phyloP scores from a whole-genome alignment of 1,140 invertebrate genomes.

The Agrilus planipennis region DNA sequence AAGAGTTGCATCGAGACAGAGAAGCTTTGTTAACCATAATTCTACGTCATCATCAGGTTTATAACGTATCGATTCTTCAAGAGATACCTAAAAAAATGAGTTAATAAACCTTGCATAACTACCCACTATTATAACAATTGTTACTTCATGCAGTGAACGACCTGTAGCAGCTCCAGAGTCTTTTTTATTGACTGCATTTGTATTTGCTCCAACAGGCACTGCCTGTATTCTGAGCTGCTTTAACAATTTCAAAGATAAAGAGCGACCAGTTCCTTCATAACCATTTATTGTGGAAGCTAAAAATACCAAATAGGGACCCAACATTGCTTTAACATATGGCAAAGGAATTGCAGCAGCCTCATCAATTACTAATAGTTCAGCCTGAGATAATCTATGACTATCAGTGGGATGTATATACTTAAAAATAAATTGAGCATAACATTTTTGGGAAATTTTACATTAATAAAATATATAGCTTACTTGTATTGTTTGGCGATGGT shows the following conservation, averaged over 20 bases:
- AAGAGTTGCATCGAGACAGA: conserved; percentile 80
- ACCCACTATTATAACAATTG: not conserved
- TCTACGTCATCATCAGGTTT: conserved; percentile 79
- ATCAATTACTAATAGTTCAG: conserved; percentile 93
- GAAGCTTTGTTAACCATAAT: conserved; percentile 78
- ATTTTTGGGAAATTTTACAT: not conserved
- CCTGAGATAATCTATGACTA: conserved; percentile 76
- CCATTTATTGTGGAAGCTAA: conserved; percentile 96
- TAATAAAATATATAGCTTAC: conserved; percentile 34
- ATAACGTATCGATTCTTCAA: conserved; percentile 95
- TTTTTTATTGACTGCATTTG: conserved; percentile 34
- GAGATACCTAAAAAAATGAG: conserved; percentile 42
- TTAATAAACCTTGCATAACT: not conserved
- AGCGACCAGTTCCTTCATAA: conserved; percentile 97
- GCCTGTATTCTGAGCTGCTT: conserved; percentile 68
- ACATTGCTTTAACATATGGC: conserved; percentile 79
- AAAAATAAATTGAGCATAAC: conserved; percentile 16
- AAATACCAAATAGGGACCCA: conserved; percentile 90
- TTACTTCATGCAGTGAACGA: conserved; percentile 39
- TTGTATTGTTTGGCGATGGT: conserved; percentile 95
- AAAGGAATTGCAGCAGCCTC: conserved; percentile 98
- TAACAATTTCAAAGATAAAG: conserved; percentile 89
- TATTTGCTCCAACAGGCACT: conserved; percentile 34
- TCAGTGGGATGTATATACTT: conserved; percentile 93
- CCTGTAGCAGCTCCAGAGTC: conserved; percentile 36